phyloP scores from a whole-genome alignment of 2,113 vertebrate species.

The Apeltes quadracus region DNA sequence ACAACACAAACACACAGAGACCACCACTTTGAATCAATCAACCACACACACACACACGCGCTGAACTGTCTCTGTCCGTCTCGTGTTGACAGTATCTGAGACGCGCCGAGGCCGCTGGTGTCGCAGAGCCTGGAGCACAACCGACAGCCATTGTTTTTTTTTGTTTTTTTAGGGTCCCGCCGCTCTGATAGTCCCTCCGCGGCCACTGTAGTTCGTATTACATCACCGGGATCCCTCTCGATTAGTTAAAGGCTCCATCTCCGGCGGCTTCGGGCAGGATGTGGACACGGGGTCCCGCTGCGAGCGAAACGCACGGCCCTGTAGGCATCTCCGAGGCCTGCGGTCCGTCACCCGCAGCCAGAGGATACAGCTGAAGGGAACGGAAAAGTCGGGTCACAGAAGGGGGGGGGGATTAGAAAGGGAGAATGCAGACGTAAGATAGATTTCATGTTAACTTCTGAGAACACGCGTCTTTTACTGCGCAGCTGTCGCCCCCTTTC shows the following conservation, averaged over 20 bases:
- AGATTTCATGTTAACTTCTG: conserved; percentile 64
- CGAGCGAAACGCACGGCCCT: conserved; percentile 36
- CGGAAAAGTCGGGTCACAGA: conserved; percentile 58
- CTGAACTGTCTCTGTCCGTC: conserved; percentile 1
- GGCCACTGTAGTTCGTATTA: conserved; percentile 64
- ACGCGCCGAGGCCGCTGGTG: conserved; percentile 32
- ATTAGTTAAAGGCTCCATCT: conserved; percentile 65
- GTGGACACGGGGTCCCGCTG: conserved; percentile 68
- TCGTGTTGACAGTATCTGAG: conserved; percentile 59
- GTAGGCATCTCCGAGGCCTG: conserved; percentile 54
- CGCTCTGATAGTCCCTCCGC: conserved; percentile 49
- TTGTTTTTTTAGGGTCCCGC: not conserved
- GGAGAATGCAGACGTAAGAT: conserved; percentile 43
- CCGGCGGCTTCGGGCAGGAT: conserved; percentile 65
- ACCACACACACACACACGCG: conserved; percentile 4
- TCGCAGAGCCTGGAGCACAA: conserved; percentile 18
- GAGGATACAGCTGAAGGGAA: conserved; percentile 63
- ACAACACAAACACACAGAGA: conserved; percentile 9
- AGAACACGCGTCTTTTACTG: conserved; percentile 73
- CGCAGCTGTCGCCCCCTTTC: conserved; percentile 62
- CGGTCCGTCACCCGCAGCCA: conserved; percentile 48
- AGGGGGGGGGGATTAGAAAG: conserved; percentile 58
- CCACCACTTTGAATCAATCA: conserved; percentile 1
- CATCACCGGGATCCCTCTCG: conserved; percentile 66
- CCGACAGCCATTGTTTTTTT: conserved; percentile 45